Evolutionary conservation across 2,888 invertebrate genomes (phyloP).

Genomic region (Apodemia hepburni): DNA sequence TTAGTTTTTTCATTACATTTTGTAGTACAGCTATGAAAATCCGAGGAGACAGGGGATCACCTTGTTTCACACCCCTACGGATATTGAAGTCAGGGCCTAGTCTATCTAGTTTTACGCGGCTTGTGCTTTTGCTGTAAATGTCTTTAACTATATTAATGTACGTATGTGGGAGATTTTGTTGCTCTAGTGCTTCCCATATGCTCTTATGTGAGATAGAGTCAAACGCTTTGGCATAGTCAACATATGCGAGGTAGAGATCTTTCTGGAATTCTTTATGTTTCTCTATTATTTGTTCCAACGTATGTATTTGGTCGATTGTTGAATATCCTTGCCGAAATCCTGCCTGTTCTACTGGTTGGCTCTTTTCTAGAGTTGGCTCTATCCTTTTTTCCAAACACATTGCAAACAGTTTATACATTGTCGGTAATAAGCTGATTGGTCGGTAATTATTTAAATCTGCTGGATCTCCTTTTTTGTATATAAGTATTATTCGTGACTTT

Average conservation of each 20-base stretch:
- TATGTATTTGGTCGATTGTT: too few relatives aligned
- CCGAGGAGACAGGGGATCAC: slow-evolving; percentile 1
- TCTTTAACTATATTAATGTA: slow-evolving; percentile 7
- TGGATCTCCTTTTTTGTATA: too few relatives aligned
- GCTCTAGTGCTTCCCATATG: slow-evolving; percentile 3
- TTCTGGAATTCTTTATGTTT: slow-evolving; percentile 21
- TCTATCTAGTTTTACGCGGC: slow-evolving; percentile 13
- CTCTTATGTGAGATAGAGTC: slow-evolving; percentile 12
- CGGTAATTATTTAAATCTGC: too few relatives aligned
- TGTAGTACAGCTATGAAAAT: slow-evolving; percentile 5
- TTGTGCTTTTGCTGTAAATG: slow-evolving; percentile 15
- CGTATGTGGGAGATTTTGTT: neutral
- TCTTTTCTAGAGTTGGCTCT: neutral
- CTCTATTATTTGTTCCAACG: slow-evolving; percentile 20
- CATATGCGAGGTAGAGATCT: slow-evolving; percentile 18
- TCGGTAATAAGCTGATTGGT: too few relatives aligned
- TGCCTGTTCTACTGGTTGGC: too few relatives aligned
- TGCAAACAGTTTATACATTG: neutral
- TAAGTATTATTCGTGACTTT: too few relatives aligned
- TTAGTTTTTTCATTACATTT: neutral
- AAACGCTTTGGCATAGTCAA: slow-evolving; percentile 25
- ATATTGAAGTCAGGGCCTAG: slow-evolving; percentile 10
- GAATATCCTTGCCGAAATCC: too few relatives aligned
- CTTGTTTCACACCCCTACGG: slow-evolving; percentile 7
- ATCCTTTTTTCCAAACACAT: too few relatives aligned